A percentile compares a stretch with the other conserved stretches of the same genome.
Conservation (phyloP, 2,797 vertebrate species). For the Cichlasoma orientale region DNA sequence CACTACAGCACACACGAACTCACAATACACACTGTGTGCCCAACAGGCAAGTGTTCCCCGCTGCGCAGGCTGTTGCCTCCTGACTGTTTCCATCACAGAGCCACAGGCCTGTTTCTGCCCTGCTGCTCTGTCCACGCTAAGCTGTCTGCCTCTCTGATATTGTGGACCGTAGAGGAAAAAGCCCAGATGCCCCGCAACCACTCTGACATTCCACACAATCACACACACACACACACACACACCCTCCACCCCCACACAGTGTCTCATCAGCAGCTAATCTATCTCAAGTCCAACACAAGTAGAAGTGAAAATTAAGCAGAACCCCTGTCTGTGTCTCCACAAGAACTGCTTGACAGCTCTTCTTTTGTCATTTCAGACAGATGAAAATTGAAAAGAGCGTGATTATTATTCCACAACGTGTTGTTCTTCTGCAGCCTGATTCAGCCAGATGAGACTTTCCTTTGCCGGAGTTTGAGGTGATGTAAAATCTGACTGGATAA, state of each 20-base stretch:
- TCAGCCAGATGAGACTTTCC: neutral
- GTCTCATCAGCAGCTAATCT: slow-evolving; percentile 34
- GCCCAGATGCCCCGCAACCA: neutral
- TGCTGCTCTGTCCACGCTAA: slow-evolving; percentile 57
- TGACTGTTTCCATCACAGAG: slow-evolving; percentile 75
- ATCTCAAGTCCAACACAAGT: slow-evolving; percentile 10
- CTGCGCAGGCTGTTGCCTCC: slow-evolving; percentile 61
- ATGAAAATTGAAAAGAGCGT: slow-evolving; percentile 16
- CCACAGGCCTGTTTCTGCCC: slow-evolving; percentile 70
- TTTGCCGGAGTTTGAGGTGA: neutral
- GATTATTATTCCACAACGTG: slow-evolving; percentile 14
- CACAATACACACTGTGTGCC: slow-evolving; percentile 24
- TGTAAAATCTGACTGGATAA: neutral
- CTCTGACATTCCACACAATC: neutral
- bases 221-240: neutral
- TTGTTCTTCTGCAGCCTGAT: neutral
- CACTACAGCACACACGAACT: neutral
- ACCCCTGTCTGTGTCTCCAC: neutral
- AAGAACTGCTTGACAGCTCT: neutral
- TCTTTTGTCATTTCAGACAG: slow-evolving; percentile 22
- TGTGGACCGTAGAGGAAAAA: slow-evolving; percentile 23
- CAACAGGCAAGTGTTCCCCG: slow-evolving; percentile 55
- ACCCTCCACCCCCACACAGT: neutral
- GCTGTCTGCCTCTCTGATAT: slow-evolving; percentile 49
- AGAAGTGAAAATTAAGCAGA: slow-evolving; percentile 29